These are phyloP conservation scores for Stomorhina lunata DNA, from an alignment of 2,888 invertebrate genomes.

Conservation along the genomic window DNA sequence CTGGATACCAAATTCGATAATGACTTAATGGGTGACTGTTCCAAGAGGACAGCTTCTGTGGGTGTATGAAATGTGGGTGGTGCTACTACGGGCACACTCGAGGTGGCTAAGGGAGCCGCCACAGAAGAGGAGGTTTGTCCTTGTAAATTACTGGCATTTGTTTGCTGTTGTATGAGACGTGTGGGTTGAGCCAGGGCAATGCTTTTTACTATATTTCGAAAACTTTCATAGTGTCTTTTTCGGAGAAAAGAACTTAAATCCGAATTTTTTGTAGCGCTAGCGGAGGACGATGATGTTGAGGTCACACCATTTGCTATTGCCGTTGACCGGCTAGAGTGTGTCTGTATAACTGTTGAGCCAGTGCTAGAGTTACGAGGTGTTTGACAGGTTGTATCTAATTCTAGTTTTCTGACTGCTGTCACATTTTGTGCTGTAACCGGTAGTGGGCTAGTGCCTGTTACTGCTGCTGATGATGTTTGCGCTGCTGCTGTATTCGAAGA, in stretches of 20 bases:
- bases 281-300: constrained; percentile 50
- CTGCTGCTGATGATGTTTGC: constrained; percentile 47
- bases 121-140: not conserved
- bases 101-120: not conserved
- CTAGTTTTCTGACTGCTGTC: constrained; percentile 49
- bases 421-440: constrained; percentile 47
- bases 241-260: constrained; percentile 74
- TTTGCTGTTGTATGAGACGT: constrained; percentile 55
- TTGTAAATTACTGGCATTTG: constrained; percentile 2
- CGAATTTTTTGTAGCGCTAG: constrained; percentile 68
- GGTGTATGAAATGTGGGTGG: constrained; percentile 50
- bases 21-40: constrained; percentile 84
- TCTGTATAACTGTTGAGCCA: constrained; percentile 33
- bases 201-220: constrained; percentile 77
- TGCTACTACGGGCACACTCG: constrained; percentile 19
- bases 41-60: constrained; percentile 69
- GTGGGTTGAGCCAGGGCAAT: constrained; percentile 73
- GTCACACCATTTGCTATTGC: constrained; percentile 17
- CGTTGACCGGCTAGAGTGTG: constrained; percentile 27
- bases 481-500: constrained; percentile 14
- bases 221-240: constrained; percentile 75
- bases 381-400: constrained; percentile 47
- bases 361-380: constrained; percentile 48
- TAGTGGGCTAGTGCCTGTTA: constrained; percentile 27
- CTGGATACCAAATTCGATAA: constrained; percentile 83